Evolutionary conservation across 2,113 vertebrate genomes (phyloP), one percentile per base, ranked within the genome.

Genomic region (Menura novaehollandiae): DNA sequence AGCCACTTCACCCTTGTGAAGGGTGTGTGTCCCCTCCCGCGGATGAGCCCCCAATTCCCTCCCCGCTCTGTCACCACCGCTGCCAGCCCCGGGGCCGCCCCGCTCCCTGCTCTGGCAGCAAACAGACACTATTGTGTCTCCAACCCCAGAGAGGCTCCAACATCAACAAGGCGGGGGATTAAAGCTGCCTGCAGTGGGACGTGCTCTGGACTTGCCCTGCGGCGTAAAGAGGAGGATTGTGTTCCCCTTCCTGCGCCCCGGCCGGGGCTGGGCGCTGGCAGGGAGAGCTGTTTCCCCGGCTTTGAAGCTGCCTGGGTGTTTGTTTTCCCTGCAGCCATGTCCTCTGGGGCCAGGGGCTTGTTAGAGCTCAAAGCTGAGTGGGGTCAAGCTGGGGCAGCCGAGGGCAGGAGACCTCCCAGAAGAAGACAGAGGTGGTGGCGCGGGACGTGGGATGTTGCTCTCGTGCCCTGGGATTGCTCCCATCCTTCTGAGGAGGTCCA

Each of bases 41-140:
- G 2, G 49, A 59, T 33, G 90, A 94, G 23, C 26, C 33, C 60
- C 41, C 15, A 0, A 4, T 16, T 79, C 30, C 58, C 18, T 55
- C 43, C 51, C 39, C 2, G 2, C 4, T 22, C 27, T 1, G 2
- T 59, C 11, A 10, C n/a, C 0, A 10, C 49, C 0, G 0, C 72
- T 56, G 27, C 62, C 55, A 44, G 62, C 68, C 58, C 55, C 3
- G 3, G 72, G 68, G 78, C 78, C 5, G 1, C 55, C 69, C 24
- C 0, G 0, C 64, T 94, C 59, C 51, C 84, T 51, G 58, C 85
- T 85, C 80, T 88, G 91, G 82, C 66, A 56, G 82, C 47, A 69
- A 85, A 96, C 85, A 82, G 79, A 27, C 46, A 2, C 85, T 79
- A 66, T 96, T 97, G 95, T 96, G 79, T 89, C 59, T 88, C 53